A percentile compares a stretch with the other conserved stretches of the same genome.
Evolutionary conservation across 2,888 invertebrate species (phyloP).

Genomic region (Ferdinandea cuprea): DNA sequence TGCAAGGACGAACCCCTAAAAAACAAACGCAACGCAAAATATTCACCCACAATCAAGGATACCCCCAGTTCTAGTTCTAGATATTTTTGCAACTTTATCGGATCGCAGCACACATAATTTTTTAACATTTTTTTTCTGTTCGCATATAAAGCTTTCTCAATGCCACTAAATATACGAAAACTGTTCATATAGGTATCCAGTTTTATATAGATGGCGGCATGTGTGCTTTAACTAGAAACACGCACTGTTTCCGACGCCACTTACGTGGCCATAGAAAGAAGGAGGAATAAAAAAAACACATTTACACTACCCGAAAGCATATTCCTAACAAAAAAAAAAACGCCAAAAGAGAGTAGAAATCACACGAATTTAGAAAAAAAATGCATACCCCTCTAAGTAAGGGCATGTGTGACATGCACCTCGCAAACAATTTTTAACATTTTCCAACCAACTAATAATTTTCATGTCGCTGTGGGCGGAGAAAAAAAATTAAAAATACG

Average conservation of each 20-base stretch:
- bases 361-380: constrained; percentile 6
- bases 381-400: background rate
- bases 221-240: constrained; percentile 43
- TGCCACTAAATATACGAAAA: constrained; percentile 33
- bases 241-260: constrained; percentile 41
- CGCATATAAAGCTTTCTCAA: constrained; percentile 11
- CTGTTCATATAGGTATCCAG: background rate
- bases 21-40: background rate
- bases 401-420: constrained; percentile 46
- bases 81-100: constrained; percentile 36
- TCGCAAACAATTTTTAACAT: constrained; percentile 18
- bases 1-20: constrained; percentile 16
- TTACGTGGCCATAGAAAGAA: background rate
- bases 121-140: constrained; percentile 15
- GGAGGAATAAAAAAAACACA: constrained; percentile 3
- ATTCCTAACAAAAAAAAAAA: background rate
- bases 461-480: constrained; percentile 41
- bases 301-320: constrained; percentile 16
- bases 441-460: constrained; percentile 47
- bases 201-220: background rate
- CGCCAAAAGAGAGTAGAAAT: constrained; percentile 1
- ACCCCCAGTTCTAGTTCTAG: constrained; percentile 7
- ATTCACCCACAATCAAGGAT: constrained; percentile 10
- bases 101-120: constrained; percentile 45
- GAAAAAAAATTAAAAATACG: constrained; percentile 13